A percentile compares a stretch with the other conserved stretches of the same genome.
phyloP scores from a whole-genome alignment of 2,797 vertebrate species.

The Amazona finschi region DNA sequence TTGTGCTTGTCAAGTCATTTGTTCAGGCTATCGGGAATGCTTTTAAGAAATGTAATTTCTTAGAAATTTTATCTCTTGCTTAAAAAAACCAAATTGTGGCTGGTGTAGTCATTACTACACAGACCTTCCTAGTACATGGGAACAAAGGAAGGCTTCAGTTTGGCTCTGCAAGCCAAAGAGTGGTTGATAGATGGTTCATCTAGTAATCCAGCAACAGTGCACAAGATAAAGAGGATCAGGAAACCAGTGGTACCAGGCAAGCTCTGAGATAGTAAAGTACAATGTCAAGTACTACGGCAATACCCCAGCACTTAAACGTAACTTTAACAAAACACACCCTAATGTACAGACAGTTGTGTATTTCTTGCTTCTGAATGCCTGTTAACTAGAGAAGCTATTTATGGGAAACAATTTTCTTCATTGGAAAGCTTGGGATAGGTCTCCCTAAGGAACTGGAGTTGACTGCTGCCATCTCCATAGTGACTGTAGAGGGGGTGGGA shows the following conservation, averaged over 20 bases:
- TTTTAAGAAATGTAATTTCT: background rate
- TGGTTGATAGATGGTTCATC: background rate
- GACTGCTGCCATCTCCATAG: rapidly evolving
- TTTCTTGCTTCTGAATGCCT: background rate
- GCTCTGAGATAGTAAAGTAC: background rate
- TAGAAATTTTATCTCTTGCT: background rate
- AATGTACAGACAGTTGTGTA: background rate
- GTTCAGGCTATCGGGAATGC: background rate
- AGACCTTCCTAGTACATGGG: background rate
- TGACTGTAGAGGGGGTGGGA: background rate
- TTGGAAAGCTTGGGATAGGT: background rate
- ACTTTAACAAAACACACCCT: background rate
- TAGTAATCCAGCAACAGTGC: background rate
- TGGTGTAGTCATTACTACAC: background rate
- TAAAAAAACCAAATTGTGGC: background rate
- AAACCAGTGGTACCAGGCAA: background rate
- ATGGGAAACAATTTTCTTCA: background rate
- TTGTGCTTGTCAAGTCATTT: background rate
- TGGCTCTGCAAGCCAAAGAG: background rate
- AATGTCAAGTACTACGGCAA: background rate
- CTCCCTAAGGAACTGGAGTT: background rate
- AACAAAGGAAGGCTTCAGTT: background rate
- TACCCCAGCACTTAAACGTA: background rate
- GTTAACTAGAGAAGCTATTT: background rate
- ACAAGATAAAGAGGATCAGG: background rate